Conservation (phyloP, 2,888 invertebrate species). For the Gisinianus flammeolus region DNA sequence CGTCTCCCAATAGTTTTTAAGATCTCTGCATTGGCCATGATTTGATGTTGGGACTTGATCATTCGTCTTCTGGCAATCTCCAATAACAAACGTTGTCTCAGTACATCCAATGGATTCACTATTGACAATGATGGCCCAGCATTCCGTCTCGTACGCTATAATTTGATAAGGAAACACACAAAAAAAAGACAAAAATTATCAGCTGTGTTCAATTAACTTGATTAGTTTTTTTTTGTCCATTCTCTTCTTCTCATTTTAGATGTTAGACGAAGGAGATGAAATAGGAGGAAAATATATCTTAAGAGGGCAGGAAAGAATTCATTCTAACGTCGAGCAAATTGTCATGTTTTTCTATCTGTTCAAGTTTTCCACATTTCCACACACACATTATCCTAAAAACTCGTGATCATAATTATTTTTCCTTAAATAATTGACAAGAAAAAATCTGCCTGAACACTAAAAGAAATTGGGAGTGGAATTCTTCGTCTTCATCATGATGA, state of each 20-base stretch:
- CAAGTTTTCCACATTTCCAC: no score
- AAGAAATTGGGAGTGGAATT: no score
- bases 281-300: no score
- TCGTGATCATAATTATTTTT: no score
- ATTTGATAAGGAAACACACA: constrained; percentile 15
- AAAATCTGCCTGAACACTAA: no score
- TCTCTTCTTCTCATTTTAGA: not conserved
- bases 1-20: constrained; percentile 53
- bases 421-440: no score
- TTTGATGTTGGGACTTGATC: constrained; percentile 68
- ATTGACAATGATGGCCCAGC: constrained; percentile 72
- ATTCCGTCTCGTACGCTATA: constrained; percentile 36
- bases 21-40: constrained; percentile 52
- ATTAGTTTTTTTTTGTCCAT: not conserved
- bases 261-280: no score
- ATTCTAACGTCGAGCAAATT: no score
- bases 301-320: no score
- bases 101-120: constrained; percentile 84
- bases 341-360: no score
- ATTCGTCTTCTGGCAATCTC: constrained; percentile 84
- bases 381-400: no score
- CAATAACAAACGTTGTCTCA: constrained; percentile 78
- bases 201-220: not conserved
- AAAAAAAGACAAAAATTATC: not conserved
- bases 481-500: no score